These are phyloP conservation scores for Cygnus buccinator DNA, from an alignment of 2,113 vertebrate species.

Conservation along the genomic window DNA sequence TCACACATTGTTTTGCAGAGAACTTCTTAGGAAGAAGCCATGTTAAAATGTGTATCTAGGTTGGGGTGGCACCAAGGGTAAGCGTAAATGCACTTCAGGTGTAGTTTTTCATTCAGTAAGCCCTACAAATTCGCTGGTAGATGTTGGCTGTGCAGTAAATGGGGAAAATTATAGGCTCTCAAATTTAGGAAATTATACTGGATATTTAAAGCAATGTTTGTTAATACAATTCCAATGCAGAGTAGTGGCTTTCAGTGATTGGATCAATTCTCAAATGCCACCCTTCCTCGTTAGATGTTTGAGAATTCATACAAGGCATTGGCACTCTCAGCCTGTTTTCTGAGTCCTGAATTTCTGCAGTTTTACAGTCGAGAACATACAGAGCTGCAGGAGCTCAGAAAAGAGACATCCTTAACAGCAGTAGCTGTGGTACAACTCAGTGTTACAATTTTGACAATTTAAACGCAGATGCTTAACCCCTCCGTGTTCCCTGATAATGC, in stretches of 20 bases:
- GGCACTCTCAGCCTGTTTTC: background rate
- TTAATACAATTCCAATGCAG: background rate
- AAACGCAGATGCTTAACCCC: background rate
- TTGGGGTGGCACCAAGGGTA: background rate
- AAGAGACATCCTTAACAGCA: slow-evolving; percentile 39
- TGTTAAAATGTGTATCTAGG: slow-evolving; percentile 22
- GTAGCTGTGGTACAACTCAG: slow-evolving; percentile 15
- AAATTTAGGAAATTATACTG: slow-evolving; percentile 68
- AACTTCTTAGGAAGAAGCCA: slow-evolving; percentile 56
- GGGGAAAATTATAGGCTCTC: slow-evolving; percentile 34
- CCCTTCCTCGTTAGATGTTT: background rate
- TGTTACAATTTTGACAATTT: background rate
- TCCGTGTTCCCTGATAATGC: background rate
- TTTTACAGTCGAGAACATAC: background rate
- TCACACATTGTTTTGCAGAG: slow-evolving; percentile 78
- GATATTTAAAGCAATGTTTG: slow-evolving; percentile 41
- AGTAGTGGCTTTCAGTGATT: slow-evolving; percentile 12
- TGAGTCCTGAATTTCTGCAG: slow-evolving; percentile 16
- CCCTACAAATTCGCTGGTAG: slow-evolving; percentile 24
- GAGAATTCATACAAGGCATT: slow-evolving; percentile 51
- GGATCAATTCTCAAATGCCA: slow-evolving; percentile 24
- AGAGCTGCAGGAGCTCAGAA: background rate
- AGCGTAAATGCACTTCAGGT: slow-evolving; percentile 32
- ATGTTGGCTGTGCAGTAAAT: slow-evolving; percentile 54
- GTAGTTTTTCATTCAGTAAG: slow-evolving; percentile 29